Percentiles rank a stretch among this genome's conserved stretches.
Evolutionary conservation across 2,888 invertebrate species (phyloP).

Genomic region (Lasius fuliginosus): DNA sequence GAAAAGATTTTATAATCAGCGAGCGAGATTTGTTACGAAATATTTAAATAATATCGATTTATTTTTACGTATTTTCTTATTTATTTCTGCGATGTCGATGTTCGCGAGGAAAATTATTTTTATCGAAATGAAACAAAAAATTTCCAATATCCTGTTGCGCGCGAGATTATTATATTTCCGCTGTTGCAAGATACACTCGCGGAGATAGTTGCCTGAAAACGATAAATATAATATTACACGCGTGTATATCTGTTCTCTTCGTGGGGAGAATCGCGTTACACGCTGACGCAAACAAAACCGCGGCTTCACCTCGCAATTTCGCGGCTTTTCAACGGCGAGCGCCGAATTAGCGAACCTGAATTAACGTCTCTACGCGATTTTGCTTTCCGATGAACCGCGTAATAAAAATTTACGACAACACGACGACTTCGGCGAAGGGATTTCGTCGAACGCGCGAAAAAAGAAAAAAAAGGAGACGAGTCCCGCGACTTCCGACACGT

Average conservation of each 20-base stretch:
- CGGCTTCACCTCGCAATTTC: background rate
- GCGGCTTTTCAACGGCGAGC: background rate
- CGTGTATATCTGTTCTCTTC: background rate
- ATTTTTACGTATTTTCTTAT: background rate
- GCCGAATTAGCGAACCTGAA: background rate
- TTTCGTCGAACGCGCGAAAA: background rate
- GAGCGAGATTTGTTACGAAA: background rate
- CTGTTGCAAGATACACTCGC: background rate
- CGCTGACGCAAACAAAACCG: constrained; percentile 13
- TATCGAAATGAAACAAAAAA: background rate
- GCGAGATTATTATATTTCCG: constrained; percentile 31
- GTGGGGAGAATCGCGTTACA: constrained; percentile 34
- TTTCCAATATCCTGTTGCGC: background rate
- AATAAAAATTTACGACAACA: background rate
- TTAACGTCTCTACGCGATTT: background rate
- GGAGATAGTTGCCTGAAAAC: constrained; percentile 24
- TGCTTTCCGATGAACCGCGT: background rate
- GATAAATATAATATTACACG: constrained; percentile 47
- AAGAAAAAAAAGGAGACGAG: background rate
- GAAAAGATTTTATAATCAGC: background rate
- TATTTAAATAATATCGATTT: background rate
- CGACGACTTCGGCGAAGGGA: background rate
- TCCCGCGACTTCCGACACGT: constrained; percentile 19
- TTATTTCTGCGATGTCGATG: background rate
- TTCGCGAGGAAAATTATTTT: background rate